A percentile compares a stretch with the other conserved stretches of the same genome.
These are phyloP conservation scores for Lobophora halterata DNA, from an alignment of 2,888 invertebrate genomes.

Conservation along the genomic window DNA sequence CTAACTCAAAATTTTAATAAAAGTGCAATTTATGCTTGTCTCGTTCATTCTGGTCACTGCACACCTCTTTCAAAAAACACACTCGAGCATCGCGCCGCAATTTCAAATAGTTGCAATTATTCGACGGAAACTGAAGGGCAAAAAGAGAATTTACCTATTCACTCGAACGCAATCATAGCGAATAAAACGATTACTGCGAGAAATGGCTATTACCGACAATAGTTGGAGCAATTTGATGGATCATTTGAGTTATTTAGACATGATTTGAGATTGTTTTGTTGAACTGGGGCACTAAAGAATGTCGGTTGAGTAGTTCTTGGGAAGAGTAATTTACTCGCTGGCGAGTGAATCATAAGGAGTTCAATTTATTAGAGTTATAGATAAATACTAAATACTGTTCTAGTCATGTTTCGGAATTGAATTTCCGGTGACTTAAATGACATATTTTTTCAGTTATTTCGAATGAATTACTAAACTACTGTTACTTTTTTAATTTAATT, in stretches of 20 bases:
- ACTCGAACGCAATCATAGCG: slow-evolving; percentile 58
- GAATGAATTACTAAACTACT: no score
- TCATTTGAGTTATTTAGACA: slow-evolving; percentile 32
- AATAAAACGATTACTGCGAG: slow-evolving; percentile 61
- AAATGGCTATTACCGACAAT: slow-evolving; percentile 47
- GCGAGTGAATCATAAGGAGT: neutral
- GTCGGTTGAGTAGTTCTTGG: slow-evolving; percentile 9
- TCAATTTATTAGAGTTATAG: no score
- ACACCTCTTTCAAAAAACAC: slow-evolving; percentile 46
- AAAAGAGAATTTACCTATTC: slow-evolving; percentile 67
- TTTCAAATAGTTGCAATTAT: slow-evolving; percentile 60
- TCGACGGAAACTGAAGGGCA: slow-evolving; percentile 51
- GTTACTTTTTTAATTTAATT: no score
- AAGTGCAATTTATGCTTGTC: slow-evolving; percentile 1
- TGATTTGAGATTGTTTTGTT: slow-evolving; percentile 26
- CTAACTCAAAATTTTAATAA: neutral
- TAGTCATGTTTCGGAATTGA: no score
- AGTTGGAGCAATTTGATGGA: slow-evolving; percentile 35
- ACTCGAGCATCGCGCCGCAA: slow-evolving; percentile 71
- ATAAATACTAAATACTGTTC: no score
- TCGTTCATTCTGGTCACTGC: neutral
- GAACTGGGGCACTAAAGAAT: slow-evolving; percentile 27
- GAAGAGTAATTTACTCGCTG: no score
- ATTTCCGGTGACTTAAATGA: no score
- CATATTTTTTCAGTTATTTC: no score